Evolutionary conservation across 2,888 invertebrate species (phyloP), one percentile per base, ranked within the genome.

Genomic region (Heliconius sara): DNA sequence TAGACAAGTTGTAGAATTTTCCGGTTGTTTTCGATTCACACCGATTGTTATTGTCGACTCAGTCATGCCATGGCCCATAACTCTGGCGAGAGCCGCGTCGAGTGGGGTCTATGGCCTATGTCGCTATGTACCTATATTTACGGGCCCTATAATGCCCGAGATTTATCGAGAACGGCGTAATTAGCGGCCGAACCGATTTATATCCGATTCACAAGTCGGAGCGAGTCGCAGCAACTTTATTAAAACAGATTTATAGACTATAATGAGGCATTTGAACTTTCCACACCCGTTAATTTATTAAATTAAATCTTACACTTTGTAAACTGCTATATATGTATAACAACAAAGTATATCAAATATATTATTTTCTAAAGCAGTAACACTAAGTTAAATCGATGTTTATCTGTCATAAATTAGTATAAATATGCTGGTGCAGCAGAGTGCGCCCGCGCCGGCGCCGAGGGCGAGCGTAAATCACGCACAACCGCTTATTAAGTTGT

Each of bases 401-500:
- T 93, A 92, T 92, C 91, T 91, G 92, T 92, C 91, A 90, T 93
- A 93, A 93, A 94, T 95, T 95, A 92, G 94, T 93, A 90, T 91
- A 92, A 93, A 92, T 92, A 93, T 90, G 90, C 87, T 85, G 89
- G 91, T 86, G 86, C 84, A 85, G 86, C 87, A 85, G 89, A 88
- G 83, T 91, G 93, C 92, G 93, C 93, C 93, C 94, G 94, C 94
- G 93, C 93, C 93, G 95, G 94, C 94, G 94, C 95, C 94, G 91
- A 91, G 88, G 90, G 95, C 93, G 86, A 86, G 90, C 92, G 95
- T 95, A 94, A 94, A 95, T 95, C 95, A 94, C 92, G 86, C 88
- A 84, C 91, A 94, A 91, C 94, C 91, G 90, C 95, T 94, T 95
- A 95, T 95, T 95, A 95, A 93, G 95, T 94, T 93, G 95, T 95